Evolutionary conservation across 2,888 invertebrate species (phyloP), one percentile per base, ranked within the genome.

Genomic region (Trachelus troglodyta): DNA sequence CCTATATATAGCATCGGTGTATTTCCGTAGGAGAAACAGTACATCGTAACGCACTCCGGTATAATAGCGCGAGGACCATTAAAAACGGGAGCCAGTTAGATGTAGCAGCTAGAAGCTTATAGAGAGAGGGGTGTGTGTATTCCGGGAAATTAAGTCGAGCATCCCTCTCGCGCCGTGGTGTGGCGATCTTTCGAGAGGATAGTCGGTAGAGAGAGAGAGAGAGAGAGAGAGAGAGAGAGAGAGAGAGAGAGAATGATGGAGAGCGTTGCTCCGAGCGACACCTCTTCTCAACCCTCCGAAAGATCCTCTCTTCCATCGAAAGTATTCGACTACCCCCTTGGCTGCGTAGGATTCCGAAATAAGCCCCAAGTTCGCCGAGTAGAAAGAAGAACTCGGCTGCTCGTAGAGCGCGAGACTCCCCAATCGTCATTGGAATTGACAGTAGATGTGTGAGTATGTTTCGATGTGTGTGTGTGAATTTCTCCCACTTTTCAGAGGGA

Each of bases 291-390:
- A 69, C 79, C 73, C 74, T 77, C 56, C 23, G 9, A 73, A 81
- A 77, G 81, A 79, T 80, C 77, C 79, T 79, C 81, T 79, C 69
- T 34, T 69, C 71, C 77, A 74, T 77, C 37, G 69, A 40, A 40
- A 40, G 40, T 76, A 77, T 71, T 74, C 71, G 75, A 15, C n/a
- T 34, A 74, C 80, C 69, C 82, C 79, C 75, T 76, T 76, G 80
- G 84, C 84, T 85, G 85, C 87, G 86, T 86, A 85, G 87, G 89
- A 90, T 89, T 90, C 88, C 86, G 85, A 88, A 90, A 90, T 90
- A 88, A 89, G 81, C 80, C 77, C 75, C 73, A 76, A 74, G 71
- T 78, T 75, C 73, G n/a, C 34, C 75, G 73, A 40, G 40, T 15
- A 15, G 40, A 40, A 6, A 40, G 40, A 40, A 40, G 40, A 40